Base-by-base conservation (phyloP, 2,113 vertebrate genomes). In the Emberiza fucata region DNA sequence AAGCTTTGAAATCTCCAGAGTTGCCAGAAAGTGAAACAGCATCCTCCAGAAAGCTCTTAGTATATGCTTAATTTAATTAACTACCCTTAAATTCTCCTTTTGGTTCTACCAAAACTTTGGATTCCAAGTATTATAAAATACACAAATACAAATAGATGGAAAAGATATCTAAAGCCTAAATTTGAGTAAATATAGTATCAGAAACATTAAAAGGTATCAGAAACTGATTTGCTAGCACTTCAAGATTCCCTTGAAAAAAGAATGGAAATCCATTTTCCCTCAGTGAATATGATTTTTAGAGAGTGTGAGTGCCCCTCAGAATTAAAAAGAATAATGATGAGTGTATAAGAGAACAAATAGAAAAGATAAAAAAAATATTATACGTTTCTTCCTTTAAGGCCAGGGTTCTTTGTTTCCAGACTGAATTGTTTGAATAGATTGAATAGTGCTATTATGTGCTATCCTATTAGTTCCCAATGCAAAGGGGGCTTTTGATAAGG, bases 351-450 rank as follows among this genome's bases (percentile, higher is more conserved):
- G 35, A 81, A 95, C 8, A 42, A 70, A 86, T 69, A 65, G 18
- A 59, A 82, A 54, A 12, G 14, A 35, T 40, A 77, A 81, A 93
- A 94, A 77, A 72, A 81, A 35, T 47, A 33, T 23, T 81, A 71
- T 16, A 65, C 7, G 12, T 81, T 91, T 91, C 28, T 87, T 87
- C 53, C 31, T 85, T 89, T 91, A 79, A 91, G 86, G n/a, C 51
- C 33, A 37, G n/a, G 24, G 11, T 51, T 42, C 81, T 96, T 95
- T 89, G 81, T 94, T 96, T 94, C 59, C 84, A 76, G 57, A 89
- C 24, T 81, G 84, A 95, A 95, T 84, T 92, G 51, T 68, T 75
- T 92, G 69, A 97, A 92, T 86, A 95, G 83, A 89, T 27, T 91
- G 69, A 94, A 92, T 80, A 69, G 70, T 4, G 2, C 25, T 90